These are phyloP conservation scores for fruit fly (Drosophila melanogaster) DNA, from an alignment of 1,140 invertebrate genomes.

Conservation along the genomic window DNA sequence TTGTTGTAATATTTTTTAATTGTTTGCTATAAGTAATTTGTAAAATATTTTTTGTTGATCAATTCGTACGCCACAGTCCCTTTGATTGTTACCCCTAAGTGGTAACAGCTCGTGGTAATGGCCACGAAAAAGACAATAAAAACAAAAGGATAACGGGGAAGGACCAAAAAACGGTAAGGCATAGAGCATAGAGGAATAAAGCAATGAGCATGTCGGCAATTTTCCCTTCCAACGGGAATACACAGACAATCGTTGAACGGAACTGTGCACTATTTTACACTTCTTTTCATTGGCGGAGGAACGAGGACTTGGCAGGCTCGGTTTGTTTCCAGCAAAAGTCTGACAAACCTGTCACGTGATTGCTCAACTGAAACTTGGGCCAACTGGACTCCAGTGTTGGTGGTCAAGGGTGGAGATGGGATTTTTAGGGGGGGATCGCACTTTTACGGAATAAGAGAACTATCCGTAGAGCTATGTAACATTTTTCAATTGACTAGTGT, in stretches of 20 bases:
- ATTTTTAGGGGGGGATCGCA: background rate
- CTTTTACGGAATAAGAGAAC: background rate
- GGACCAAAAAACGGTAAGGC: constrained; percentile 18
- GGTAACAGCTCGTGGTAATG: constrained; percentile 31
- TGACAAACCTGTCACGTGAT: constrained; percentile 81
- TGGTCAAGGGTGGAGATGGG: background rate
- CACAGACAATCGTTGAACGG: constrained; percentile 26
- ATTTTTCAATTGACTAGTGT: background rate
- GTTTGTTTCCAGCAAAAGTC: constrained; percentile 68
- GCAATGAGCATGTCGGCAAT: constrained; percentile 19
- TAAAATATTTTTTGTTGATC: background rate
- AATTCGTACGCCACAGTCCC: background rate
- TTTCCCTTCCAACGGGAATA: constrained; percentile 1
- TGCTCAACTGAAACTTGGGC: constrained; percentile 61
- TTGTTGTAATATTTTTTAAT: background rate
- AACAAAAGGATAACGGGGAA: constrained; percentile 18
- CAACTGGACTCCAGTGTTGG: constrained; percentile 27
- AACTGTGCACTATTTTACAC: constrained; percentile 55
- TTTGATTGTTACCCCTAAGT: background rate
- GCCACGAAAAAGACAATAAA: constrained; percentile 26
- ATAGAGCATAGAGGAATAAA: constrained; percentile 35
- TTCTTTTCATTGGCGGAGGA: constrained; percentile 17
- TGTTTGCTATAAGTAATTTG: background rate
- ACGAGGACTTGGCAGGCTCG: constrained; percentile 59
- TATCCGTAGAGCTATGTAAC: background rate